Conservation (phyloP, 2,113 vertebrate species). For the Sylvilagus bachmani region DNA sequence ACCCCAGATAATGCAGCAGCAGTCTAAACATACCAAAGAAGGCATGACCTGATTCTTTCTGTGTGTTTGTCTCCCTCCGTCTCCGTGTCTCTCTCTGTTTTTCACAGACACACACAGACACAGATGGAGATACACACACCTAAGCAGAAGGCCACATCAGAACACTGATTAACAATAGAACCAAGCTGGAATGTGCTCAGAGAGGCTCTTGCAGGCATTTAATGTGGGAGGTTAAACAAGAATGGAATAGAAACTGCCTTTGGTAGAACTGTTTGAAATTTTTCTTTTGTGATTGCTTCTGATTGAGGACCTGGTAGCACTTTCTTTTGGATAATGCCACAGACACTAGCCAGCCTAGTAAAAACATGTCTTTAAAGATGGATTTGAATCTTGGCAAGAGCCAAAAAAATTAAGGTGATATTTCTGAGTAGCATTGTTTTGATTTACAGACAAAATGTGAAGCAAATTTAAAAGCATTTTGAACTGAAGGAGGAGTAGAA, state of each 20-base stretch:
- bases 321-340: slow-evolving; percentile 17
- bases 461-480: slow-evolving; percentile 16
- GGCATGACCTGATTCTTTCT: neutral
- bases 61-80: too few species aligned
- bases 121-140: neutral
- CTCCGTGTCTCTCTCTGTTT: too few species aligned
- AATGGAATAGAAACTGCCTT: neutral
- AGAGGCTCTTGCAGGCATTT: neutral
- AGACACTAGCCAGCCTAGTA: neutral
- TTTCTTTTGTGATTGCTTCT: neutral
- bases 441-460: slow-evolving; percentile 24
- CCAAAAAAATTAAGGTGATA: neutral
- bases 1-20: neutral
- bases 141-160: too few species aligned
- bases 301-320: neutral
- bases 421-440: slow-evolving; percentile 20
- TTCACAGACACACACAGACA: neutral
- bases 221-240: neutral
- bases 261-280: neutral
- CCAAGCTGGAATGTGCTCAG: neutral
- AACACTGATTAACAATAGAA: neutral
- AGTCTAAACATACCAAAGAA: neutral
- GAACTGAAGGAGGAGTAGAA: neutral
- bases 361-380: neutral
- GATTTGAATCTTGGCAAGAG: slow-evolving; percentile 35